Percentiles rank a stretch among this genome's conserved stretches.
phyloP scores from a whole-genome alignment of 1,140 invertebrate genomes.

The Anadara kagoshimensis region DNA sequence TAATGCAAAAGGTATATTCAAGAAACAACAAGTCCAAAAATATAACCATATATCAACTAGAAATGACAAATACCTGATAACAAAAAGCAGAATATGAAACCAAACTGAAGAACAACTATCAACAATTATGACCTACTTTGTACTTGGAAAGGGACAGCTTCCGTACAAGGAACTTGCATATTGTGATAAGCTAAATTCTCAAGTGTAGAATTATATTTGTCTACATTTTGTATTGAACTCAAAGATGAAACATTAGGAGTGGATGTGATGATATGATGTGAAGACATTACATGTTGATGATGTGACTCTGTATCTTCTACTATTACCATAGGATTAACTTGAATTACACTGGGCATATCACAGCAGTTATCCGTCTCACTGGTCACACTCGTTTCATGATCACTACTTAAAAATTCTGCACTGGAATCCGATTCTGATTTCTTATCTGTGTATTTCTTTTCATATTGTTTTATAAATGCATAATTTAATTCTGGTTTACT shows the following conservation, averaged over 20 bases:
- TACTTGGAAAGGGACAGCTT: conserved; percentile 1
- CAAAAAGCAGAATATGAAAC: not conserved
- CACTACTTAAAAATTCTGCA: no score
- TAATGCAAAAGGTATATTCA: no score
- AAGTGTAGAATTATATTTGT: no score
- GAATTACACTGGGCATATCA: not conserved
- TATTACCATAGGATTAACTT: not conserved
- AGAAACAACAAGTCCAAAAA: not conserved
- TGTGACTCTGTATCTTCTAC: conserved; percentile 19
- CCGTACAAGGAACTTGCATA: conserved; percentile 23
- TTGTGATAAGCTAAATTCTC: no score
- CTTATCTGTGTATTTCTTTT: not conserved
- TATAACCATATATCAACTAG: not conserved
- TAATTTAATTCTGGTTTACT: conserved; percentile 30
- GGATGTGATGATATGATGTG: not conserved
- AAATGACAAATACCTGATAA: not conserved
- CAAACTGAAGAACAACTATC: not conserved
- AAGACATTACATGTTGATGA: not conserved
- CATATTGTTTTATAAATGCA: conserved; percentile 10
- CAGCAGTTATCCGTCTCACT: not conserved
- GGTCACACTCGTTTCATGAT: not conserved
- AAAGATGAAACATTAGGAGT: no score
- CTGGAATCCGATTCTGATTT: no score
- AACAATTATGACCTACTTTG: conserved; percentile 11
- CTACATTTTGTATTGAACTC: no score